A percentile compares a stretch with the other conserved stretches of the same genome.
phyloP scores from a whole-genome alignment of 2,888 invertebrate genomes.

The Emmelina monodactyla region DNA sequence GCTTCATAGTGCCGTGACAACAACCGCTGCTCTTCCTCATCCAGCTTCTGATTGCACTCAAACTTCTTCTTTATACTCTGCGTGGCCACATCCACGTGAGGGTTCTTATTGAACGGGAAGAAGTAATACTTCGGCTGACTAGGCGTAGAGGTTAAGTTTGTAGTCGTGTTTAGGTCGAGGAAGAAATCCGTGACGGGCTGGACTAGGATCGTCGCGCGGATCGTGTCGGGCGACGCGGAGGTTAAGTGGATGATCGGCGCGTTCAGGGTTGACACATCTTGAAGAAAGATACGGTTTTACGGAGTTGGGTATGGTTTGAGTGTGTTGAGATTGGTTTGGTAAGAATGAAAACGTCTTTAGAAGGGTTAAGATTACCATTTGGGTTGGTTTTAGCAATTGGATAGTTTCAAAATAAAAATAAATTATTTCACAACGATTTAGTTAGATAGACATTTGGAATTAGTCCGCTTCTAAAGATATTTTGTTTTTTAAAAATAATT shows the following conservation, averaged over 20 bases:
- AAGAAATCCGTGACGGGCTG: constrained; percentile 68
- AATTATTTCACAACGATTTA: too few species aligned
- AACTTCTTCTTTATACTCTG: constrained; percentile 42
- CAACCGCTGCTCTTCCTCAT: constrained; percentile 20
- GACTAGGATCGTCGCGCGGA: constrained; percentile 68
- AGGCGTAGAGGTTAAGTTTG: constrained; percentile 48
- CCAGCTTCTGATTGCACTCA: constrained; percentile 64
- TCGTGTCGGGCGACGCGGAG: constrained; percentile 66
- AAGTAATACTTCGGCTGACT: constrained; percentile 62
- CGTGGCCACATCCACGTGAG: constrained; percentile 28
- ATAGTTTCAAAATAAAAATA: too few species aligned
- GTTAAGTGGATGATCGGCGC: constrained; percentile 74
- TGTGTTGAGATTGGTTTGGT: too few species aligned
- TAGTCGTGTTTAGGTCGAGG: constrained; percentile 42
- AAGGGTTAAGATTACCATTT: too few species aligned
- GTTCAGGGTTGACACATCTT: constrained; percentile 44
- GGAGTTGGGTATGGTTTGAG: too few species aligned
- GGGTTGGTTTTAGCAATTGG: too few species aligned
- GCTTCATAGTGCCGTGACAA: constrained; percentile 21
- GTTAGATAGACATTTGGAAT: too few species aligned
- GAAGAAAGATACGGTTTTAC: too few species aligned
- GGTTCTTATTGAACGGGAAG: constrained; percentile 55
- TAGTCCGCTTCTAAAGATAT: too few species aligned
- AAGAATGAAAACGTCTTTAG: too few species aligned
- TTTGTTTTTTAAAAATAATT: too few species aligned